Evolutionary conservation across 2,888 invertebrate genomes (phyloP).

Genomic region (Platycheirus albimanus): DNA sequence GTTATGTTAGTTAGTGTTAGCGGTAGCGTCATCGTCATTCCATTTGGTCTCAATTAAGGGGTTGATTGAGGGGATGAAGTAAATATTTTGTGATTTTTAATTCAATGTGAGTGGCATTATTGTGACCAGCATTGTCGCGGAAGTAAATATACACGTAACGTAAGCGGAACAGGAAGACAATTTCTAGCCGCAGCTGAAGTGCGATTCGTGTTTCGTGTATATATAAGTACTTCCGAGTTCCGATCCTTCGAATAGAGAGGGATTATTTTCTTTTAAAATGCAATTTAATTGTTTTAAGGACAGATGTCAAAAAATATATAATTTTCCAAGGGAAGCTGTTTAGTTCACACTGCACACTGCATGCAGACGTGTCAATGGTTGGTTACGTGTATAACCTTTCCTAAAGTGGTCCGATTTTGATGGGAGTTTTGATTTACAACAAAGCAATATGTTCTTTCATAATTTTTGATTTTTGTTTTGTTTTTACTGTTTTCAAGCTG

Average conservation of each 20-base stretch:
- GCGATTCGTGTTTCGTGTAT: slow-evolving; percentile 45
- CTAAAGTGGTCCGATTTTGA: no score
- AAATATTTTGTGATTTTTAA: slow-evolving; percentile 66
- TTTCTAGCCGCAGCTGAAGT: slow-evolving; percentile 64
- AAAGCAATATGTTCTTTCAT: no score
- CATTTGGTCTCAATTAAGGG: slow-evolving; percentile 68
- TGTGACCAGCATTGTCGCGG: slow-evolving; percentile 63
- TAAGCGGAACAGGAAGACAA: slow-evolving; percentile 25
- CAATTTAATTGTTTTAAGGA: slow-evolving; percentile 65
- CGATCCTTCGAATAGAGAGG: neutral
- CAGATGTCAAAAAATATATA: slow-evolving; percentile 54
- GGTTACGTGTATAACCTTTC: no score
- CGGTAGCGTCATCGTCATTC: slow-evolving; percentile 20
- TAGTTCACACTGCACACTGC: no score
- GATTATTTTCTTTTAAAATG: slow-evolving; percentile 34
- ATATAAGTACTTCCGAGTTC: slow-evolving; percentile 47
- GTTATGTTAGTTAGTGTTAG: no score
- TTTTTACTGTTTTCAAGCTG: no score
- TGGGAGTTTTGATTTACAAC: no score
- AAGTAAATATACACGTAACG: neutral
- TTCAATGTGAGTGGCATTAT: slow-evolving; percentile 60
- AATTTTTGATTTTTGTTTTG: no score
- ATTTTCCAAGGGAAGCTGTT: neutral
- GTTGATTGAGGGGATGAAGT: slow-evolving; percentile 64
- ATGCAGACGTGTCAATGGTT: no score